phyloP scores from a whole-genome alignment of 2,113 vertebrate species.

The Solea senegalensis region DNA sequence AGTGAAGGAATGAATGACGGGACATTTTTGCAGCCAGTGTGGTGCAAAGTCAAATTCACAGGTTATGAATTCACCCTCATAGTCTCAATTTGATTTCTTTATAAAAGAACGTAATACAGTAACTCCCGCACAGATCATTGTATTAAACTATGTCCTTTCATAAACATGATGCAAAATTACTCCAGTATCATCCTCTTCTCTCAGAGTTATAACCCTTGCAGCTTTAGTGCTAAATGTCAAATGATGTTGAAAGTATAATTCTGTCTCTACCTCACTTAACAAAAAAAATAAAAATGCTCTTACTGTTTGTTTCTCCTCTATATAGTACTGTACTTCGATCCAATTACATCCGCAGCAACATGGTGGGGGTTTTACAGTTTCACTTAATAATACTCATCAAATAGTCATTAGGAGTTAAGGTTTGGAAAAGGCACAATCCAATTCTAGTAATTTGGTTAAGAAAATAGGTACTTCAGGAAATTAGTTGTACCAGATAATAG shows the following conservation, averaged over 20 bases:
- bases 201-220: background rate
- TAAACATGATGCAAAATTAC: background rate
- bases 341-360: no score
- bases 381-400: background rate
- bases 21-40: conserved; percentile 16
- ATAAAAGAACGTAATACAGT: conserved; percentile 9
- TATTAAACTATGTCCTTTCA: background rate
- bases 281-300: background rate
- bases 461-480: no score
- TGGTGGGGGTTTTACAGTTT: background rate
- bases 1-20: conserved; percentile 3
- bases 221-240: background rate
- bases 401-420: background rate
- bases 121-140: background rate
- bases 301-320: no score
- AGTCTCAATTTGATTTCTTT: background rate
- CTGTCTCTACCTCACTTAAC: background rate
- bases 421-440: background rate
- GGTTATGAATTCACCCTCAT: no score
- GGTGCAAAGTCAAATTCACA: conserved; percentile 18
- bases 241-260: background rate
- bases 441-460: background rate
- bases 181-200: background rate
- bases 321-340: no score
- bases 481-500: no score